Base-by-base conservation (phyloP, 2,888 invertebrate species). In the Nomada hirtipes region DNA sequence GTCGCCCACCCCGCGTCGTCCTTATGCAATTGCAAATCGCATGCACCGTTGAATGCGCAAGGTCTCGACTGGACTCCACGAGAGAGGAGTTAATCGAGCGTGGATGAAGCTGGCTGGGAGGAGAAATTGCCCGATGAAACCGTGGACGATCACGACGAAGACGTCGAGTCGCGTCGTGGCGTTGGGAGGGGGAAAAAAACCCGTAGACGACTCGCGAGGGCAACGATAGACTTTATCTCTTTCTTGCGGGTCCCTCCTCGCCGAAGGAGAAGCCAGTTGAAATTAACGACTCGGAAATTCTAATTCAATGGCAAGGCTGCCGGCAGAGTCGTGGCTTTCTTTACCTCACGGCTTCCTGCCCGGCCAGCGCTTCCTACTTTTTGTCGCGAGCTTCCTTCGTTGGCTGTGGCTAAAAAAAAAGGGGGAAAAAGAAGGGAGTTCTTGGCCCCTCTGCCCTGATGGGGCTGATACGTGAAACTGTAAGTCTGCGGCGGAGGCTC, bases 201-300 rank as follows among this genome's bases (percentile, higher is more conserved):
- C 52, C 11, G 15, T 50, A 61, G 20, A 23, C 50, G 13, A 42
- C 23, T 15, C 60, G 55, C 42, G 18, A 9, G 20, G 11, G 50
- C 42, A 77, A 77, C 36, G 36, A 36, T 36, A 36, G 36, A 36
- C 71, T 80, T 79, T 65, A 50, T 77, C 57, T 59, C 60, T 53
- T 81, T 76, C 79, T 83, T 85, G 64, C 73, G 36, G 55, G 23
- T 63, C 55, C 44, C 36, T 67, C 53, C 67, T 23, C 10, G 4
- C 7, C 42, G 29, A 55, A 57, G 65, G 57, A 73, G 82, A 61
- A 82, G 82, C 82, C 86, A 79, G 78, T 85, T 84, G 85, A 88
- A 90, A 90, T 89, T 90, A 91, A 91, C 90, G 89, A 89, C 88
- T 89, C 85, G 90, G 91, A 91, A 90, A 91, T 90, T 91, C 87